Percentiles rank a stretch among this genome's conserved stretches.
phyloP scores from a whole-genome alignment of 2,113 vertebrate genomes.

The Electrona antarctica region DNA sequence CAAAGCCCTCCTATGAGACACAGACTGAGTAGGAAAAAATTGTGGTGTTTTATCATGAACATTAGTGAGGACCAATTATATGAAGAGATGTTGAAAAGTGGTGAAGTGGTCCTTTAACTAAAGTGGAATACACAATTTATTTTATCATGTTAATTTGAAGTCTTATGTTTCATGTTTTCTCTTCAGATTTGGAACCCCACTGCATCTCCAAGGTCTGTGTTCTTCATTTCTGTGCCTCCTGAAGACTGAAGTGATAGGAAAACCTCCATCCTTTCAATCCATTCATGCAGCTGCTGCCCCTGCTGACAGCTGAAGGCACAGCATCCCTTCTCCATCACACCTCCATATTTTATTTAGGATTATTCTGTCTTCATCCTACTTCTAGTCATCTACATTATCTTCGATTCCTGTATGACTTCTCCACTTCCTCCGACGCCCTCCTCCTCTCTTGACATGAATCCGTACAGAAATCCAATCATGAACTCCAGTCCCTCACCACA shows the following conservation, averaged over 20 bases:
- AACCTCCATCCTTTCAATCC: not conserved
- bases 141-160: no score
- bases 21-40: no score
- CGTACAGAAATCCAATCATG: not conserved
- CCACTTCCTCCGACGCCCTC: not conserved
- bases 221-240: not conserved
- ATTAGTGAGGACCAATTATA: no score
- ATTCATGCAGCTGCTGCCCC: not conserved
- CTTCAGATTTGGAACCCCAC: not conserved
- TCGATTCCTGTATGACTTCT: not conserved
- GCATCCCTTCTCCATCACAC: not conserved
- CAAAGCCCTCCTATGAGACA: no score
- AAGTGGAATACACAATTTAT: no score
- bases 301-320: not conserved
- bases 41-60: no score
- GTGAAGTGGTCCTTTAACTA: no score
- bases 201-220: no score
- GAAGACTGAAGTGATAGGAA: not conserved
- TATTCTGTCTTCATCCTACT: no score
- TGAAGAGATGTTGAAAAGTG: no score
- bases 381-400: not conserved
- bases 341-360: not conserved
- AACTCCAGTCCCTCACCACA: not conserved
- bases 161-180: not conserved
- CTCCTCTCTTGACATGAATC: conserved; percentile 42